Base-by-base conservation (phyloP, 2,888 invertebrate genomes). In the Apomyelois bistriatella region DNA sequence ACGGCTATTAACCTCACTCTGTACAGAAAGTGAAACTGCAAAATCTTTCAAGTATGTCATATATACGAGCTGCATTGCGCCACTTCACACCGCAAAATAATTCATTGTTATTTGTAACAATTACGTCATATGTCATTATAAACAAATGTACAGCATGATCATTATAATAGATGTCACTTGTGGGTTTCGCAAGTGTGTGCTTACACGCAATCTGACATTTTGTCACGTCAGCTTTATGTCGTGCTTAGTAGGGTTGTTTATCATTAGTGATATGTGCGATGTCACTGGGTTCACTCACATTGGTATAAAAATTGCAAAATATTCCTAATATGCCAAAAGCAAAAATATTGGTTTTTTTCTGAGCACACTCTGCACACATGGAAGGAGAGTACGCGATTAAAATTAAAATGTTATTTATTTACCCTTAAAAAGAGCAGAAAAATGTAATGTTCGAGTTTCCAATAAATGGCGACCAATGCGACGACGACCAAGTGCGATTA, bases 1-100 rank as follows among this genome's bases (percentile, higher is more conserved):
- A 16, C 32, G 46, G 32, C 32, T 16, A 6, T 16, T 32, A 46
- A 46, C 16, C 15, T 7, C 28, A 9, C 46, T 10, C 32, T 5
- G 30, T 46, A 9, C 46, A n/a, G 46, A 46, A 46, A 46, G 46
- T 46, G 32, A 46, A 46, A 46, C 40, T 40, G 40, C 32, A 32
- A 32, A 46, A 43, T 43, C 8, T 46, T 16, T 15, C 46, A 30
- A n/a, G 2, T 22, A 38, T 43, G n/a, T n/a, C n/a, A n/a, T 43
- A 30, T 40, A 40, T 40, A 22, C 22, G 22, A 2, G 22, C 37
- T 43, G 42, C 42, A 43, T 43, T 43, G 42, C 46, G n/a, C 16
- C 46, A 46, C 10, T 13, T 15, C 15, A 32, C 13, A 35, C 46
- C 35, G 32, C 46, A 35, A 16, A 46, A 22, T 35, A n/a, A 40